Evolutionary conservation across 2,797 vertebrate genomes (phyloP), one percentile per base, ranked within the genome.

Genomic region (Meda fulgida): DNA sequence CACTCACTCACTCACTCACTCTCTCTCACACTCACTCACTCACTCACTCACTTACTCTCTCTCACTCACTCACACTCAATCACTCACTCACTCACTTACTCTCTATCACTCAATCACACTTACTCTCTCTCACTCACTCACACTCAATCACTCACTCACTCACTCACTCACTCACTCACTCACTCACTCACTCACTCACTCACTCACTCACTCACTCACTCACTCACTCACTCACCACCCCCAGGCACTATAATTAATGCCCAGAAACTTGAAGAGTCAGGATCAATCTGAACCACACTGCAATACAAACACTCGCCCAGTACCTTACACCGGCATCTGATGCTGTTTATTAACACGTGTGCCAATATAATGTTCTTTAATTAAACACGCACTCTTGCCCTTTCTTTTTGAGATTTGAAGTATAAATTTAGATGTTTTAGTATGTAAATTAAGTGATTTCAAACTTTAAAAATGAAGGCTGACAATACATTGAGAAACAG

Each of bases 201-300:
- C 84, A 89, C 84, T 84, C 86, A 26, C 63, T 43, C 38, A 2
- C 38, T 8, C 38, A 38, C 40, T 3, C 40, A 43, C 40, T 11
- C 40, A 3, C 10, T 11, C 40, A 90, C 90, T 31, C 31, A 31
- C 31, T 31, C 91, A 53, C 13, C 90, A 88, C 90, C 92, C 91
- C 31, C 78, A 91, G 92, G 94, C 92, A 89, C 91, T 91, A 92
- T 93, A 93, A 94, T 94, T 93, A 94, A 93, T 92, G 85, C 86
- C 87, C 90, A 84, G 86, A 90, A 90, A 90, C 88, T 89, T 78
- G 90, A 91, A 91, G 92, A 93, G 93, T 86, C 86, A 89, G 83
- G 85, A 81, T 81, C 78, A 84, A 89, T 87, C 87, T 67, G 78
- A 86, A 76, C 71, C 79, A 82, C 83, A 85, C 29, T 93, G 94